These are phyloP conservation scores for Acanthosepion pharaonis DNA, from an alignment of 2,888 invertebrate species.

Conservation along the genomic window DNA sequence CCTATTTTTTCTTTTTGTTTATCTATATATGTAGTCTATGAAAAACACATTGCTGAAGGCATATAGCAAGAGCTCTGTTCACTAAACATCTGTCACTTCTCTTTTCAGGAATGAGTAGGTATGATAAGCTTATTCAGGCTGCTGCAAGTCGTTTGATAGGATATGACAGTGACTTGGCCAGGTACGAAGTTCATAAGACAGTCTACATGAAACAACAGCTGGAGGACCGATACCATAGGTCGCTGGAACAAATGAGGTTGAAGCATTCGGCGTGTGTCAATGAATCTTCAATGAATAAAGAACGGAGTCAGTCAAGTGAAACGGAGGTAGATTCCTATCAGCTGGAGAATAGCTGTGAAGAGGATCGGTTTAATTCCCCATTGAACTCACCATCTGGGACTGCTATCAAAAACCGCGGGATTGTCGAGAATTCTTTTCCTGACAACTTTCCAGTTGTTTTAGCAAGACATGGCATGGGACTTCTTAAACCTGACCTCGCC, in stretches of 20 bases:
- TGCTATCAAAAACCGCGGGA: background rate
- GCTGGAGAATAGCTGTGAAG: constrained; percentile 38
- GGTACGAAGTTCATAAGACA: constrained; percentile 42
- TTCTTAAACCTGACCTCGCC: constrained; percentile 51
- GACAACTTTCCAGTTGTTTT: constrained; percentile 40
- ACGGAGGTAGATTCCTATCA: constrained; percentile 45
- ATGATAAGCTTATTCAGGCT: constrained; percentile 47
- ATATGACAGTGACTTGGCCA: constrained; percentile 44
- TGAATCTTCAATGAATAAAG: constrained; percentile 46
- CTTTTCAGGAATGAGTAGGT: constrained; percentile 47
- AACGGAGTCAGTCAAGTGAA: constrained; percentile 39
- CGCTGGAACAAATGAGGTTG: constrained; percentile 43
- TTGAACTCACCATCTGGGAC: constrained; percentile 41
- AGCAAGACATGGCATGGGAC: constrained; percentile 43
- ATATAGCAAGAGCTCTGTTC: background rate
- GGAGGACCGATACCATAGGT: constrained; percentile 38
- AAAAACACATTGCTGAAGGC: background rate
- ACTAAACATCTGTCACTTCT: constrained; percentile 43
- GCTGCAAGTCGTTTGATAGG: constrained; percentile 47
- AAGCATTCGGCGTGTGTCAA: background rate
- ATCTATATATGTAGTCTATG: background rate
- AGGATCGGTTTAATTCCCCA: constrained; percentile 13
- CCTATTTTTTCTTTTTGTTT: background rate
- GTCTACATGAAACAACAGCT: constrained; percentile 40
- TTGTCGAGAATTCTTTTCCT: background rate